A percentile compares a stretch with the other conserved stretches of the same genome.
phyloP scores from a whole-genome alignment of 30 jellyfish, hydroid and myxozoan genomes.

The Nemopilema nomurai region DNA sequence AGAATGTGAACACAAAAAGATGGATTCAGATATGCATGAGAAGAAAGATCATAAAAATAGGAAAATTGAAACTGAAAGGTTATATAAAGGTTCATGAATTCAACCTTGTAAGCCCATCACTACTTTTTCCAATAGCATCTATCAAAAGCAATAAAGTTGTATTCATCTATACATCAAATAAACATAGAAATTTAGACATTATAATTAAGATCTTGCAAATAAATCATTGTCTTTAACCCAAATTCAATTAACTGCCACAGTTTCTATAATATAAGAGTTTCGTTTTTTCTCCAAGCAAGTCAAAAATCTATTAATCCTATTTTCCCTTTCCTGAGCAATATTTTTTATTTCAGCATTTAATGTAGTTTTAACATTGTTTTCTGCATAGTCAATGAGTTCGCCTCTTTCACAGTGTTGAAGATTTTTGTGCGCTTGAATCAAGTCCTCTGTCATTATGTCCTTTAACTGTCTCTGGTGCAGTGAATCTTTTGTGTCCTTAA shows the following conservation, averaged over 20 bases:
- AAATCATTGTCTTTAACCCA: background rate
- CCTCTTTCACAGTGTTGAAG: constrained; percentile 1
- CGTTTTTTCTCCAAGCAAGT: constrained; percentile 22
- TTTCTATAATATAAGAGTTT: constrained; percentile 19
- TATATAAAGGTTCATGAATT: no score
- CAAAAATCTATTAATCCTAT: constrained; percentile 23
- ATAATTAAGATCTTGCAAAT: no score
- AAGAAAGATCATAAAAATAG: no score
- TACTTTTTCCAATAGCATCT: no score
- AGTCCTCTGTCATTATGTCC: constrained; percentile 10
- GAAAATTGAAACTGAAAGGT: no score
- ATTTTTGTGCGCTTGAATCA: constrained; percentile 15
- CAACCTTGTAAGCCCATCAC: no score
- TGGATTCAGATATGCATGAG: no score
- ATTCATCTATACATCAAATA: no score
- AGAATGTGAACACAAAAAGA: no score
- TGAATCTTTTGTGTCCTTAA: constrained; percentile 7
- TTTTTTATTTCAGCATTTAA: constrained; percentile 9
- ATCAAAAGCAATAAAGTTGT: no score
- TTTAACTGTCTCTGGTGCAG: constrained; percentile 21
- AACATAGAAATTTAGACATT: no score
- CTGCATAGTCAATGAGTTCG: background rate
- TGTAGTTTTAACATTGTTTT: background rate
- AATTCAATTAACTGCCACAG: background rate
- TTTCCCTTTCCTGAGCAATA: constrained; percentile 19